Evolutionary conservation across 2,113 vertebrate species (phyloP).

Genomic region (Xenopus tropicalis): DNA sequence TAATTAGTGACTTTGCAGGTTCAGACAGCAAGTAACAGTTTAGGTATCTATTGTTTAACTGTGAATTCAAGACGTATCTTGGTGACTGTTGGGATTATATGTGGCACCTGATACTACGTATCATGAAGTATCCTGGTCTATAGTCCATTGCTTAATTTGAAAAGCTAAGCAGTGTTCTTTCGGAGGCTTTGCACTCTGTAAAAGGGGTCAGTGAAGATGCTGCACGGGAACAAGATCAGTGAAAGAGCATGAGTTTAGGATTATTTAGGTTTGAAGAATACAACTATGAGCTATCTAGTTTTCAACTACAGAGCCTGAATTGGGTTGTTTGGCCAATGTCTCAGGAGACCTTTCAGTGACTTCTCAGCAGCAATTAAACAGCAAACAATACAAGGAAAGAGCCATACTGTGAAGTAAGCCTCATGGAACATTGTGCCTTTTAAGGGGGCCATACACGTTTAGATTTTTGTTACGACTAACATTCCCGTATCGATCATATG

Average conservation of each 20-base stretch:
- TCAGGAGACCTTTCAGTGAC: no score
- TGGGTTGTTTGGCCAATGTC: no score
- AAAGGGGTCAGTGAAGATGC: slow-evolving; percentile 1
- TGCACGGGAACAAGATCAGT: background rate
- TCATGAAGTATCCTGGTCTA: slow-evolving; percentile 15
- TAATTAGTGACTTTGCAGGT: slow-evolving; percentile 41
- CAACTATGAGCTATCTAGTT: no score
- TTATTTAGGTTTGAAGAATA: no score
- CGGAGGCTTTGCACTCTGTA: slow-evolving; percentile 10
- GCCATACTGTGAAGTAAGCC: no score
- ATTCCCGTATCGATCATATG: no score
- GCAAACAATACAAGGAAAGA: no score
- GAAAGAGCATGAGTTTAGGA: background rate
- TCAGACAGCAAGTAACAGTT: slow-evolving; percentile 43
- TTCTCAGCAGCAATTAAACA: no score
- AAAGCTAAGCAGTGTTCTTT: background rate
- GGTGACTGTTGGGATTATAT: slow-evolving; percentile 23
- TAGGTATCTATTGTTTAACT: slow-evolving; percentile 34
- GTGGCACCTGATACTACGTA: slow-evolving; percentile 24
- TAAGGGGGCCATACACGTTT: no score
- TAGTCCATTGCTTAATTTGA: slow-evolving; percentile 9
- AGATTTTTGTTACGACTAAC: no score
- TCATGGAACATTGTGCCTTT: no score
- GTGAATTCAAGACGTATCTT: slow-evolving; percentile 25
- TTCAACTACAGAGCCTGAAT: no score